Base-by-base conservation (phyloP, 2,888 invertebrate species). In the Ernsta delagoae region DNA sequence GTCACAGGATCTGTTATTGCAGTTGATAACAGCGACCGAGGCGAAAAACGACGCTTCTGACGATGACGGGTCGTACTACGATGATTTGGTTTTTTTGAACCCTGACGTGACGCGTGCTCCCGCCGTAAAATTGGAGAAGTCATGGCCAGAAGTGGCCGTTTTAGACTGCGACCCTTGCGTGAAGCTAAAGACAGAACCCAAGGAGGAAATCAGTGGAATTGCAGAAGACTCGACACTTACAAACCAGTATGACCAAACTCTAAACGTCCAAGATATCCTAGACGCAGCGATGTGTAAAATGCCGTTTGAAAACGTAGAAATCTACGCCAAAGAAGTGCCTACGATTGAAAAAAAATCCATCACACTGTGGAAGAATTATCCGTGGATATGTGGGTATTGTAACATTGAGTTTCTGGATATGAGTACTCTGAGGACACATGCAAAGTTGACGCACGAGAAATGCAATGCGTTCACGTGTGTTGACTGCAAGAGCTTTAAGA, bases 381-480 rank as follows among this genome's bases (percentile, higher is more conserved):
- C 88, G 0, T 93, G 93, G 93, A 74, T 90, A 0, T 93, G 93
- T 72, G 79, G 82, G 0, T 83, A 83, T 36, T 93, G 93, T 74
- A 86, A 88, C 59, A 88, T 89, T 5, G 91, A 91, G 72, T 92
- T 91, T 73, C 73, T 86, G 1, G 86, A 88, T 62, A 74, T 90
- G 31, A 83, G 82, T 0, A 88, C 83, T 57, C 83, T 96, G 45
- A 86, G 95, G 66, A 92, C 94, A 1, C 96, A 96, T 79, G 94
- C 94, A 59, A 93, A 94, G 72, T 86, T 90, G 6, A 94, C 94
- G 0, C 96, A 96, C 75, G 94, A 94, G 57, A 95, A 95, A 75
- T 94, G 94, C 72, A 90, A 94, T 0, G 94, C 95, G 5, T 96
- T 95, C 76, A 92, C 94, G 77, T 96, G 96, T 79, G 94, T 95